phyloP scores from a whole-genome alignment of 2,113 vertebrate genomes.

The Lonchura striata region DNA sequence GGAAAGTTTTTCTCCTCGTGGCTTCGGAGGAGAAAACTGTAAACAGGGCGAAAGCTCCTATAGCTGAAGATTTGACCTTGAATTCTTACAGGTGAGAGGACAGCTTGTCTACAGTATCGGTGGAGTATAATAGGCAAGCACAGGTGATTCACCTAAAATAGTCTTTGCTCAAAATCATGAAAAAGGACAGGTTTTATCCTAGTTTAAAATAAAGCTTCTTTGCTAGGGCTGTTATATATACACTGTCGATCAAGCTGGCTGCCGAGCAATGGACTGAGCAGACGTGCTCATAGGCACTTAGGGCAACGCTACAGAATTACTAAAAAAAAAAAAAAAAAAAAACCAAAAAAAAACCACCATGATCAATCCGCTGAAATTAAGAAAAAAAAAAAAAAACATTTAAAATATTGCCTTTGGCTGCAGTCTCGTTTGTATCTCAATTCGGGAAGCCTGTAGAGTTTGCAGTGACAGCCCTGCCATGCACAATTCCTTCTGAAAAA shows the following conservation, averaged over 20 bases:
- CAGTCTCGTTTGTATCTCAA: background rate
- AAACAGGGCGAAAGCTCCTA: background rate
- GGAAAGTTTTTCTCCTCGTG: background rate
- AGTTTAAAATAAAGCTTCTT: background rate
- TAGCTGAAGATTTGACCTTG: background rate
- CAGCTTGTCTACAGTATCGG: background rate
- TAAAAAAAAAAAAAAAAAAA: background rate
- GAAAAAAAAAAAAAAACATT: background rate
- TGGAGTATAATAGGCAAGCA: background rate
- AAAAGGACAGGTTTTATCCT: background rate
- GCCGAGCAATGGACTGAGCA: background rate
- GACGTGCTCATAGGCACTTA: background rate
- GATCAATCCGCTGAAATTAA: rapidly evolving
- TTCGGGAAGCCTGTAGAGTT: background rate
- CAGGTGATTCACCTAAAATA: background rate
- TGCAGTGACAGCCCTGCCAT: background rate
- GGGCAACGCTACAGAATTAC: background rate
- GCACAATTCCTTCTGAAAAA: background rate
- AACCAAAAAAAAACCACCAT: background rate
- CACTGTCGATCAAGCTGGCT: background rate
- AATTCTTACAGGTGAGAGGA: background rate
- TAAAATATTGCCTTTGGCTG: background rate
- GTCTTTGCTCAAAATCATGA: background rate
- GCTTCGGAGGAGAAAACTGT: background rate
- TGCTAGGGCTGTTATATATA: background rate